Evolutionary conservation across 2,113 vertebrate species (phyloP).

Genomic region (Peromyscus polionotus): DNA sequence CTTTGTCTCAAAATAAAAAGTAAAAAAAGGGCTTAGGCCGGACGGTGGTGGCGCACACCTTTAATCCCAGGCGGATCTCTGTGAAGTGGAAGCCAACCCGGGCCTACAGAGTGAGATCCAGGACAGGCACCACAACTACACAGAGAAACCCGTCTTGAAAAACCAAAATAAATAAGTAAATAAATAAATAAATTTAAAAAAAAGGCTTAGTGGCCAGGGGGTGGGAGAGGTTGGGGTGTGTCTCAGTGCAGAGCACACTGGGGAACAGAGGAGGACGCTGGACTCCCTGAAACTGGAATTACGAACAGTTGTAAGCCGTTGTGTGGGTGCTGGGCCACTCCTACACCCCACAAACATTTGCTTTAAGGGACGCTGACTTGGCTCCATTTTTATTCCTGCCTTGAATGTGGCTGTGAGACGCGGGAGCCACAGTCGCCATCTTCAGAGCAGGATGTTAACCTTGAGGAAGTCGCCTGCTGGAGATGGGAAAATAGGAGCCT

Average conservation of each 20-base stretch:
- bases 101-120: too few relatives aligned
- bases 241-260: background rate
- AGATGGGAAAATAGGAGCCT: background rate
- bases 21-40: background rate
- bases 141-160: too few relatives aligned
- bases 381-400: background rate
- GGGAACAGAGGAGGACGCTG: background rate
- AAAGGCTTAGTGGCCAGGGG: too few relatives aligned
- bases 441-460: conserved; percentile 15
- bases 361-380: background rate
- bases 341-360: background rate
- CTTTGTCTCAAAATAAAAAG: background rate
- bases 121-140: too few relatives aligned
- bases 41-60: too few relatives aligned
- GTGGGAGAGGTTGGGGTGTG: background rate
- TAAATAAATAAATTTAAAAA: background rate
- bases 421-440: background rate
- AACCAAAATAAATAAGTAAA: background rate
- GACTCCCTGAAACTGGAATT: background rate
- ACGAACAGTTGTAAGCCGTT: background rate
- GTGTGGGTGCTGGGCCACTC: background rate
- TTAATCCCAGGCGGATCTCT: too few relatives aligned
- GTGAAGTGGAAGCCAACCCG: too few relatives aligned
- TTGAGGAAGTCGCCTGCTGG: background rate
- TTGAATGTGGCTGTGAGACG: background rate